These are phyloP conservation scores for Camponotus fellah DNA, from an alignment of 2,888 invertebrate species.

Conservation along the genomic window DNA sequence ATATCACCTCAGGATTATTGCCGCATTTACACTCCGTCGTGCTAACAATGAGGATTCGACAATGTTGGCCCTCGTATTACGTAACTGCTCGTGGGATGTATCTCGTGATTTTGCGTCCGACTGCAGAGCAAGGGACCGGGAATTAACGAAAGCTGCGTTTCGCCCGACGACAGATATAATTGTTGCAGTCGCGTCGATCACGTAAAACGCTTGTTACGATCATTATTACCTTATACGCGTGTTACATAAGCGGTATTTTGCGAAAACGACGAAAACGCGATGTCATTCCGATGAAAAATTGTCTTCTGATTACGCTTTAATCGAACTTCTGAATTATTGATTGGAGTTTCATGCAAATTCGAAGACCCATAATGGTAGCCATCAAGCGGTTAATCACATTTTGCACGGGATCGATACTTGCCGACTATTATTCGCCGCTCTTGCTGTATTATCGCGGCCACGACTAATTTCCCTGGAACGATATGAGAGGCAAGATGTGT, in stretches of 20 bases:
- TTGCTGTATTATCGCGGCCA: slow-evolving; percentile 5
- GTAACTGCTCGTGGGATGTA: slow-evolving; percentile 46
- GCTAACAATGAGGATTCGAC: slow-evolving; percentile 72
- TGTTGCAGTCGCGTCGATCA: slow-evolving; percentile 11
- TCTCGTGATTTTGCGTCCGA: slow-evolving; percentile 33
- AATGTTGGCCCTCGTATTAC: slow-evolving; percentile 42
- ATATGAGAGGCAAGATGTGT: neutral
- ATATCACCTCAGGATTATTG: slow-evolving; percentile 71
- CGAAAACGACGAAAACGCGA: slow-evolving; percentile 19
- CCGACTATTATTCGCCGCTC: slow-evolving; percentile 52
- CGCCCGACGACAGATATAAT: slow-evolving; percentile 8
- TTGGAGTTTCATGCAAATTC: slow-evolving; percentile 65
- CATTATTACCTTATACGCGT: slow-evolving; percentile 26
- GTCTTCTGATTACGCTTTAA: slow-evolving; percentile 56
- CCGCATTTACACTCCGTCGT: slow-evolving; percentile 70
- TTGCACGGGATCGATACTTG: slow-evolving; percentile 58
- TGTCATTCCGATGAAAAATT: slow-evolving; percentile 52
- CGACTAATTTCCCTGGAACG: slow-evolving; percentile 37
- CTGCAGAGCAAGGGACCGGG: neutral
- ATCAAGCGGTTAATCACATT: slow-evolving; percentile 60
- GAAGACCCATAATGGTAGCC: slow-evolving; percentile 57
- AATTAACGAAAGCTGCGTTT: neutral
- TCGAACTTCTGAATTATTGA: slow-evolving; percentile 62
- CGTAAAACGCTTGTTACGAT: slow-evolving; percentile 40
- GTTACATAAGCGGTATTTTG: slow-evolving; percentile 11